A percentile compares a stretch with the other conserved stretches of the same genome.
phyloP scores from a whole-genome alignment of 2,888 invertebrate genomes.

The Parapristionchus giblindavisi region DNA sequence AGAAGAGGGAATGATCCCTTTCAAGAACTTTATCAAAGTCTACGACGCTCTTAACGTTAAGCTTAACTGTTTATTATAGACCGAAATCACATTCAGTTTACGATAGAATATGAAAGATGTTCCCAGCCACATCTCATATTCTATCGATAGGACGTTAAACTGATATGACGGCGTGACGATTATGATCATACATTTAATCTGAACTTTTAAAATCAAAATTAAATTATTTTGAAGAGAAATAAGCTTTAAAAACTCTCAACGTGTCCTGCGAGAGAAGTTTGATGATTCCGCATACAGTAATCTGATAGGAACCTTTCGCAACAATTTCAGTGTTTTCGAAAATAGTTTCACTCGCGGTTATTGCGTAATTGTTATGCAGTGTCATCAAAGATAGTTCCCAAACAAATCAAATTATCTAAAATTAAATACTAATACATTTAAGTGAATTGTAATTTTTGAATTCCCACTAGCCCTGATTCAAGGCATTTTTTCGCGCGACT shows the following conservation, averaged over 20 bases:
- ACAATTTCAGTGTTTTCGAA: too few relatives aligned
- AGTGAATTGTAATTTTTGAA: neutral
- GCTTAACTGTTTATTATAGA: too few relatives aligned
- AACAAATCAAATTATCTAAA: neutral
- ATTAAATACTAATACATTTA: neutral
- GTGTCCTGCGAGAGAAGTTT: slow-evolving; percentile 7
- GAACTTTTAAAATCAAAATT: too few relatives aligned
- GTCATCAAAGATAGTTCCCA: too few relatives aligned
- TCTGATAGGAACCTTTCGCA: neutral
- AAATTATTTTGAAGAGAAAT: neutral
- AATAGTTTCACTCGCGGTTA: neutral
- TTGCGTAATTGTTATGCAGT: neutral
- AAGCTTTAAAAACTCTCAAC: neutral
- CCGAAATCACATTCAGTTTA: neutral
- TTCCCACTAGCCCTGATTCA: slow-evolving; percentile 13
- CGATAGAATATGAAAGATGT: too few relatives aligned
- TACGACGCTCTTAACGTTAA: too few relatives aligned
- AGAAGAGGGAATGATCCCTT: too few relatives aligned
- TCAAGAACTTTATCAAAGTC: too few relatives aligned
- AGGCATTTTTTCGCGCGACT: slow-evolving; percentile 2
- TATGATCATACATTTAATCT: too few relatives aligned
- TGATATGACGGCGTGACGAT: too few relatives aligned
- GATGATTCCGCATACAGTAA: neutral
- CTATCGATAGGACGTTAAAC: too few relatives aligned
- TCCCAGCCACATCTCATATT: too few relatives aligned